phyloP scores from a whole-genome alignment of 2,113 vertebrate genomes.

The Peucedramus taeniatus region DNA sequence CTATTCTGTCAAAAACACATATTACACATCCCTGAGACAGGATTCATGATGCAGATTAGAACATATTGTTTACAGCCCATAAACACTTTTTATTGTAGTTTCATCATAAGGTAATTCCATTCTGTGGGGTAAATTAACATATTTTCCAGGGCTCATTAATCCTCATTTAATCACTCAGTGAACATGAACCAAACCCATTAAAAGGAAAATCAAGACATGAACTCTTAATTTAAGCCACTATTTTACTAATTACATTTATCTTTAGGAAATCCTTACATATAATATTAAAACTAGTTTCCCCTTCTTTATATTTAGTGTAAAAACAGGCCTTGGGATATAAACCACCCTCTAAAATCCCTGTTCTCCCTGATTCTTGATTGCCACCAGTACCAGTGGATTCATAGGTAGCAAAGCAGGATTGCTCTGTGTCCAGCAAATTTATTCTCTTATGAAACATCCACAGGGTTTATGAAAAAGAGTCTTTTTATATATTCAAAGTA shows the following conservation, averaged over 20 bases:
- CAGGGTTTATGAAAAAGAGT: rapidly evolving
- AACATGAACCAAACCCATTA: slow-evolving; percentile 30
- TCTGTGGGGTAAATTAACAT: slow-evolving; percentile 49
- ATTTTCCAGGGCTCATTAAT: slow-evolving; percentile 62
- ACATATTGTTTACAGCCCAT: slow-evolving; percentile 34
- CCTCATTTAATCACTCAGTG: slow-evolving; percentile 48
- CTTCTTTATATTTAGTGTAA: not conserved
- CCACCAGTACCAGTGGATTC: not conserved
- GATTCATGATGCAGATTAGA: not conserved
- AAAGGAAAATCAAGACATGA: slow-evolving; percentile 38
- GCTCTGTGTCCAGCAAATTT: not conserved
- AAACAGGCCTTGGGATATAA: not conserved
- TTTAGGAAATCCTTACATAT: not conserved
- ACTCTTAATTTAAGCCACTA: slow-evolving; percentile 27
- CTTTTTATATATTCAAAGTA: not conserved
- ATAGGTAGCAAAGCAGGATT: not conserved
- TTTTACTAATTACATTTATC: slow-evolving; percentile 25
- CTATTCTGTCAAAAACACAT: not conserved
- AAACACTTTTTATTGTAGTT: slow-evolving; percentile 30
- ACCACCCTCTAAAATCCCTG: not conserved
- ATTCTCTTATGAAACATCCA: not conserved
- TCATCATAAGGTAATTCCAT: slow-evolving; percentile 48
- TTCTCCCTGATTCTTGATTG: not conserved
- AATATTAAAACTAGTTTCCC: not conserved
- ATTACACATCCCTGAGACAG: not conserved